A percentile compares a stretch with the other conserved stretches of the same genome.
phyloP scores from a whole-genome alignment of 2,888 invertebrate genomes.

The Lasioglossum villosulum region DNA sequence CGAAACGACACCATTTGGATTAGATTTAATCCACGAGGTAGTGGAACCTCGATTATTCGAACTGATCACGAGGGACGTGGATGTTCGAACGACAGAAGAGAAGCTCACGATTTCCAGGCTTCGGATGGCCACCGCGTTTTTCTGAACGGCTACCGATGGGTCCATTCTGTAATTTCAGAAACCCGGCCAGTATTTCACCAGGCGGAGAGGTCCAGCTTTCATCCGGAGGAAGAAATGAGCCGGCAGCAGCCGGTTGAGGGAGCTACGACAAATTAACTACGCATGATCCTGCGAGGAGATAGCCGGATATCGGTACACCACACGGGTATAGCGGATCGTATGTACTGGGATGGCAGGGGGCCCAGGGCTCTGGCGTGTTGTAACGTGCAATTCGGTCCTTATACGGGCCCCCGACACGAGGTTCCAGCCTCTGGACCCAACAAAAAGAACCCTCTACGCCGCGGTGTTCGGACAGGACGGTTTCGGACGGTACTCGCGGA shows the following conservation, averaged over 20 bases:
- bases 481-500: slow-evolving; percentile 30
- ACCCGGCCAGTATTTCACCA: neutral
- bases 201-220: slow-evolving; percentile 1
- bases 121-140: neutral
- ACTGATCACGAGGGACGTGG: no score
- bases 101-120: neutral
- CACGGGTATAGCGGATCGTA: slow-evolving; percentile 44
- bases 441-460: slow-evolving; percentile 67
- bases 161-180: neutral
- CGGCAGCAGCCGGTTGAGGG: slow-evolving; percentile 17
- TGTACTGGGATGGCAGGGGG: slow-evolving; percentile 49
- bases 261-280: slow-evolving; percentile 70
- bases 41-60: no score
- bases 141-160: neutral
- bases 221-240: slow-evolving; percentile 1
- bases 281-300: slow-evolving; percentile 66
- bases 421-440: slow-evolving; percentile 34
- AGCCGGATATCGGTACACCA: slow-evolving; percentile 42
- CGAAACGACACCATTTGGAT: no score
- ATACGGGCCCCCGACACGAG: slow-evolving; percentile 69
- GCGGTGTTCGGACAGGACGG: slow-evolving; percentile 12
- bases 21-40: no score
- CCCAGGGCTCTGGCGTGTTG: slow-evolving; percentile 47
- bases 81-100: neutral
- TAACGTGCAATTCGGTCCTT: slow-evolving; percentile 71